These are phyloP conservation scores for Darevskia mixta DNA, from an alignment of 2,797 vertebrate species.

Conservation along the genomic window DNA sequence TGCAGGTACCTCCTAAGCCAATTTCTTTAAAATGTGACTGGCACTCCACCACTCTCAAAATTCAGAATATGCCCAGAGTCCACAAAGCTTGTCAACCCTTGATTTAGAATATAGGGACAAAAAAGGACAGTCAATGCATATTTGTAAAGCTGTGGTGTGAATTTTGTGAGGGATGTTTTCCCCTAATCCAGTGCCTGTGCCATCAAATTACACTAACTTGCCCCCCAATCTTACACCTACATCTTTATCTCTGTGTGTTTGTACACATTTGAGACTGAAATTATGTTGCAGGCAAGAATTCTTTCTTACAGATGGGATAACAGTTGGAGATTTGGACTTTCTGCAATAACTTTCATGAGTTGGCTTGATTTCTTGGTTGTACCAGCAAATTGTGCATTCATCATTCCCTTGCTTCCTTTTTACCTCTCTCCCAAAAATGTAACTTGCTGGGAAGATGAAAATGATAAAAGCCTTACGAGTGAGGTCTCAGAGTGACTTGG, in stretches of 20 bases:
- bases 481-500: not conserved
- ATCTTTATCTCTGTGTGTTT: not conserved
- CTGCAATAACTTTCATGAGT: not conserved
- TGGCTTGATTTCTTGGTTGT: constrained; percentile 3
- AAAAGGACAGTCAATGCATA: not conserved
- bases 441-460: not conserved
- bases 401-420: constrained; percentile 24
- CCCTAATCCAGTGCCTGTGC: not conserved
- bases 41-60: no score
- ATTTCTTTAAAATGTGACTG: no score
- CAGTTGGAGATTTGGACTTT: not conserved
- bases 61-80: no score
- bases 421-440: not conserved
- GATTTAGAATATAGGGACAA: no score
- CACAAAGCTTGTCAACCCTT: no score
- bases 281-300: not conserved
- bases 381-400: not conserved
- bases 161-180: not conserved
- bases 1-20: no score
- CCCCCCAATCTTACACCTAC: not conserved
- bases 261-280: not conserved
- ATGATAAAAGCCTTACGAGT: not conserved
- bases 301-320: not conserved
- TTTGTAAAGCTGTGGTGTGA: not conserved
- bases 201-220: not conserved